Evolutionary conservation across 2,888 invertebrate species (phyloP), one percentile per base, ranked within the genome.

Genomic region (Rhodophaea formosa): DNA sequence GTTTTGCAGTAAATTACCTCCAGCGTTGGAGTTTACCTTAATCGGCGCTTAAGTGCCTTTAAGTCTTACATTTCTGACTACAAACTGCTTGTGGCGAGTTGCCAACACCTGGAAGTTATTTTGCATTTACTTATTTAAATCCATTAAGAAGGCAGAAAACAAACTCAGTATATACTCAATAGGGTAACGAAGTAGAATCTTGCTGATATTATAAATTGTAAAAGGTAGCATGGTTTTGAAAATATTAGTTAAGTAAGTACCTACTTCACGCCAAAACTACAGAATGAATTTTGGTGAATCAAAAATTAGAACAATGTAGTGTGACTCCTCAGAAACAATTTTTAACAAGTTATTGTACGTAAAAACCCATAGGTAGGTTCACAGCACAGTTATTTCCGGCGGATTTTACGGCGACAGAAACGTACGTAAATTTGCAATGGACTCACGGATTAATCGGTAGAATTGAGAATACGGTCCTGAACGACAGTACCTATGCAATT

Each of bases 401-500:
- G 5, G 23, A 5, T 23, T 23, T 5, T 23, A 23, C 23, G n/a
- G 10, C 35, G 35, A 2, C 7, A 6, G 7, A 39, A 6, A 39
- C 12, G 8, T 39, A 10, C 39, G 12, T 39, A 12, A 39, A 39
- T 39, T 39, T 8, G 10, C 12, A 8, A n/a, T n/a, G n/a, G n/a
- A 6, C 39, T 39, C 39, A 39, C 23, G 23, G 23, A 23, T 23
- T 23, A 23, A 23, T 39, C 12, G 39, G 39, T 39, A 12, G 16
- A 35, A 39, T 12, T 7, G 51, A 17, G 32, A 16, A 35, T 51
- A 51, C 35, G 12, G 35, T 16, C 15, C 12, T 30, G 15, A 51
- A 51, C 35, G 51, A 39, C 51, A 51, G 35, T 51, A 39, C 53
- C 47, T 55, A 57, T 56, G 61, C 55, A 57, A 57, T 56, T 57